Percentiles rank a stretch among this genome's conserved stretches.
phyloP scores from a whole-genome alignment of 1,140 invertebrate species.

The Hycleus cichorii region DNA sequence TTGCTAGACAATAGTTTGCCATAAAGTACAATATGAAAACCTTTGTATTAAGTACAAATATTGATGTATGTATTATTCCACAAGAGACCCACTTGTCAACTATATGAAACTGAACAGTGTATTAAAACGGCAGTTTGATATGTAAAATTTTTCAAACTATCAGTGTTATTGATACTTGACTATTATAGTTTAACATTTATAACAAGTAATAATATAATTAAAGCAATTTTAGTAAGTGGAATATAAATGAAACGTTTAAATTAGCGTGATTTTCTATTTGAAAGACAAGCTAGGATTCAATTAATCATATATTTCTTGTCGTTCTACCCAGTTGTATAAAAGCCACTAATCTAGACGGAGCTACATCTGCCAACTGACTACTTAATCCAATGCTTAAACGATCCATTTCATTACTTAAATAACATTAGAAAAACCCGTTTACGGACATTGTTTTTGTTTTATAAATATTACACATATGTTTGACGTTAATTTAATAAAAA shows the following conservation, averaged over 20 bases:
- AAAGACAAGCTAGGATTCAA: constrained; percentile 20
- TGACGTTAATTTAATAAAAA: too few relatives aligned
- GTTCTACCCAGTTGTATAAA: constrained; percentile 12
- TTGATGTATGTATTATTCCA: constrained; percentile 24
- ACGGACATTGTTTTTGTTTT: constrained; percentile 8
- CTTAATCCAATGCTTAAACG: constrained; percentile 25
- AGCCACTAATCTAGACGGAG: constrained; percentile 29
- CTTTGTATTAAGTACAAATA: constrained; percentile 21
- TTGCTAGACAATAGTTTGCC: constrained; percentile 18
- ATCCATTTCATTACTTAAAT: constrained; percentile 23
- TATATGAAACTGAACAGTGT: not conserved
- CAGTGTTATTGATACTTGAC: too few relatives aligned
- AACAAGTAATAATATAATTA: constrained; percentile 8
- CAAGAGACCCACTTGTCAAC: constrained; percentile 24
- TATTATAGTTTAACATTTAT: too few relatives aligned
- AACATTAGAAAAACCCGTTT: constrained; percentile 1
- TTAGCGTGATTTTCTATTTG: constrained; percentile 18
- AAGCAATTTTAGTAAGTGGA: constrained; percentile 13
- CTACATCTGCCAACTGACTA: constrained; percentile 28
- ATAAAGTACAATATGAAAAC: constrained; percentile 14
- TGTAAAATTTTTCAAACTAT: too few relatives aligned
- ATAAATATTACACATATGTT: constrained; percentile 15
- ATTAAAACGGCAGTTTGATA: too few relatives aligned
- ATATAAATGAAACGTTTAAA: constrained; percentile 17
- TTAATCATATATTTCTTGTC: constrained; percentile 31